A percentile compares a stretch with the other conserved stretches of the same genome.
phyloP scores from a whole-genome alignment of 1,140 invertebrate genomes.

The Caerostris darwini region DNA sequence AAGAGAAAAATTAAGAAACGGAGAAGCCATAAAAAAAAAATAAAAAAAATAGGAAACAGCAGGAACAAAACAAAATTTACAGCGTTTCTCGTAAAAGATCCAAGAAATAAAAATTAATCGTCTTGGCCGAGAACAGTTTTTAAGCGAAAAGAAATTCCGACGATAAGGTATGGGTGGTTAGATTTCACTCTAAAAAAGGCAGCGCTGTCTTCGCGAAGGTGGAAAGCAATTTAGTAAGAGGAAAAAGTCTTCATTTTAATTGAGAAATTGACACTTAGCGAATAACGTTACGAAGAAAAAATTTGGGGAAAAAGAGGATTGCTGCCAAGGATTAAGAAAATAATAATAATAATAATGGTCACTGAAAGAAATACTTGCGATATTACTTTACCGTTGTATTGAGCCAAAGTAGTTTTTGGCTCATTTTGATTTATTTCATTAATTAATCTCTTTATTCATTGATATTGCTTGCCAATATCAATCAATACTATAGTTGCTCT shows the following conservation, averaged over 20 bases:
- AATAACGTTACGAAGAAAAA: conserved; percentile 23
- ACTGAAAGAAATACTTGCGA: neutral
- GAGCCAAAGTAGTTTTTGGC: neutral
- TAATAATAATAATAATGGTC: neutral
- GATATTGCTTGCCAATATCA: neutral
- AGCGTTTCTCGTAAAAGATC: conserved; percentile 45
- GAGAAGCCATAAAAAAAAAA: conserved; percentile 22
- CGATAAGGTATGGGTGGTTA: conserved; percentile 52
- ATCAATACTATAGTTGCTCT: too few species aligned
- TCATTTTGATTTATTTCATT: neutral
- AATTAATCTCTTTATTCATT: neutral
- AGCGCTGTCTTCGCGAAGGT: neutral
- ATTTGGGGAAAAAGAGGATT: neutral
- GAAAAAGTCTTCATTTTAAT: conserved; percentile 63
- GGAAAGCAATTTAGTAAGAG: conserved; percentile 42
- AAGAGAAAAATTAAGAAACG: conserved; percentile 33
- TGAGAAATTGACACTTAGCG: conserved; percentile 52
- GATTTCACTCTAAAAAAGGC: conserved; percentile 26
- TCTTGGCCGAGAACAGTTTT: conserved; percentile 34
- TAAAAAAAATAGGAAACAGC: neutral
- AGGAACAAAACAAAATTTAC: conserved; percentile 64
- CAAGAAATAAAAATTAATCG: conserved; percentile 68
- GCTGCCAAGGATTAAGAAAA: neutral
- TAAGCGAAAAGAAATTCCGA: conserved; percentile 55
- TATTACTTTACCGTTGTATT: neutral